phyloP scores from a whole-genome alignment of 2,888 invertebrate species.

The Ichneumoninae sp. region DNA sequence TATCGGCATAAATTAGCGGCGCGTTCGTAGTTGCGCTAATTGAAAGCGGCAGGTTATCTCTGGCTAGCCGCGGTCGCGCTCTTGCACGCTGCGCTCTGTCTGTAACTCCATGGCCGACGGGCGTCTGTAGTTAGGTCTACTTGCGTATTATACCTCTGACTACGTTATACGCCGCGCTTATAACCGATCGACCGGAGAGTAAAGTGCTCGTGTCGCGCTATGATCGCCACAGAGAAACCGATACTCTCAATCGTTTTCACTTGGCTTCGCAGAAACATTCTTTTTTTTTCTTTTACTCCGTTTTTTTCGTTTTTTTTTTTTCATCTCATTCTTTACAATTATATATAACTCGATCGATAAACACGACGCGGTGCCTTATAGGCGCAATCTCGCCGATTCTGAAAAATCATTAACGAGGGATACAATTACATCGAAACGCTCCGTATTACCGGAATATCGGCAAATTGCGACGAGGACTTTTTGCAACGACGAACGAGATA shows the following conservation, averaged over 20 bases:
- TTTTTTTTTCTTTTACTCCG: not conserved
- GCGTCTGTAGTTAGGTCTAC: conserved; percentile 50
- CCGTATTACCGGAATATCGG: not conserved
- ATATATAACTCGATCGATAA: conserved; percentile 37
- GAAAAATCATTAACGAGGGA: conserved; percentile 31
- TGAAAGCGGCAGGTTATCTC: conserved; percentile 71
- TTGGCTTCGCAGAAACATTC: conserved; percentile 40
- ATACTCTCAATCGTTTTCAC: conserved; percentile 53
- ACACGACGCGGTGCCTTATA: conserved; percentile 46
- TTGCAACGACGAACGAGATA: not conserved
- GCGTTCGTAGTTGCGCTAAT: conserved; percentile 73
- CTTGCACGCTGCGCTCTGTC: conserved; percentile 25
- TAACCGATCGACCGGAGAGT: conserved; percentile 54
- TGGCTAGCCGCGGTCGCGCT: conserved; percentile 41
- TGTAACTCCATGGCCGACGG: conserved; percentile 56
- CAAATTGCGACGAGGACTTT: not conserved
- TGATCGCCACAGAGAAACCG: conserved; percentile 44
- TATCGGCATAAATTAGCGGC: conserved; percentile 73
- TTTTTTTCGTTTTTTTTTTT: not conserved
- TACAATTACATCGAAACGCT: not conserved
- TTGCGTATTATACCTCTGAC: conserved; percentile 27
- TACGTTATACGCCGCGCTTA: conserved; percentile 11
- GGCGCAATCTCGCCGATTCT: conserved; percentile 27
- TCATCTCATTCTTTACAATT: conserved; percentile 31
- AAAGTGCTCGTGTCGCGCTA: conserved; percentile 45